Conservation (phyloP, 2,113 vertebrate species). For the Xiphophorus hellerii region DNA sequence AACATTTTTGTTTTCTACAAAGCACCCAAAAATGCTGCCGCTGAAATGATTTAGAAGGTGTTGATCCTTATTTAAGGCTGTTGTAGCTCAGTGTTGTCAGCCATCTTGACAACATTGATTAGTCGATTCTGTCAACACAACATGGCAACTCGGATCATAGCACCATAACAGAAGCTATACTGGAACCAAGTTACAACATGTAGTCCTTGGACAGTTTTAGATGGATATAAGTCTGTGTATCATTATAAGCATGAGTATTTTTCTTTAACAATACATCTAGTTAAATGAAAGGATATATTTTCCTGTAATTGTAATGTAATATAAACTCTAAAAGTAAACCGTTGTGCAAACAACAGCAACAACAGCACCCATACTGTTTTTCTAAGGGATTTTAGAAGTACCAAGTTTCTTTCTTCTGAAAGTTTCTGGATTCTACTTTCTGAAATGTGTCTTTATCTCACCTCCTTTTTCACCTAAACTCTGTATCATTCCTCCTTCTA, state of each 20-base stretch:
- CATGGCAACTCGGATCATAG: not conserved
- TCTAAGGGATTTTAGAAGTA: not conserved
- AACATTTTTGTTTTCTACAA: not conserved
- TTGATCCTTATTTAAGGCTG: not conserved
- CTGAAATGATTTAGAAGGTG: not conserved
- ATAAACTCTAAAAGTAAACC: no score
- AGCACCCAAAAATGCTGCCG: not conserved
- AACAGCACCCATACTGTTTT: not conserved
- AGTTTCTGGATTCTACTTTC: not conserved
- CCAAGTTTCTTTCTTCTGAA: not conserved
- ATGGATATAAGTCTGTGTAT: not conserved
- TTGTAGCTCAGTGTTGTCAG: not conserved
- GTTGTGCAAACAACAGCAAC: not conserved
- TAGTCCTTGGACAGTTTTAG: not conserved
- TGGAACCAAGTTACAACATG: not conserved
- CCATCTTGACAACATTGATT: not conserved
- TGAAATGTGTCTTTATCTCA: not conserved
- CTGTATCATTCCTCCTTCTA: slow-evolving; percentile 14
- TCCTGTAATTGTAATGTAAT: not conserved
- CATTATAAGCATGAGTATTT: not conserved
- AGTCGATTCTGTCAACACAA: not conserved
- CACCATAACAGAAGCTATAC: not conserved
- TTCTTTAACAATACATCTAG: not conserved
- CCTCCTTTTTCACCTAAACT: not conserved
- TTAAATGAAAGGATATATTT: no score